phyloP scores from a whole-genome alignment of 2,888 invertebrate species.

The Parthenolecanium corni region DNA sequence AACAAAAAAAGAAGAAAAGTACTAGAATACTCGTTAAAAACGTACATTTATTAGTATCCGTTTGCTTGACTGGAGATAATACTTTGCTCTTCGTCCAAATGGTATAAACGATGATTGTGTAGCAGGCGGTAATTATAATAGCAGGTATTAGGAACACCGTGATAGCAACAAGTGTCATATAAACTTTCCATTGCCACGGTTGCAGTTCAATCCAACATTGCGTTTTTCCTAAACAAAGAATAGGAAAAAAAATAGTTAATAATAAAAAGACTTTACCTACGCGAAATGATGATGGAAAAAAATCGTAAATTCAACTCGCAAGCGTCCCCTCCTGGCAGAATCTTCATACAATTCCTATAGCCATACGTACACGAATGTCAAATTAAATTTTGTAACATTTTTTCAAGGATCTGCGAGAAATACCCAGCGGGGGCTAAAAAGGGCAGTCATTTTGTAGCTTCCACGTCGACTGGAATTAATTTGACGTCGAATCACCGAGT shows the following conservation, averaged over 20 bases:
- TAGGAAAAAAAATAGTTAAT: not conserved
- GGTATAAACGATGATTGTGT: slow-evolving; percentile 44
- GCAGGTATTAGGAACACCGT: slow-evolving; percentile 45
- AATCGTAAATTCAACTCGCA: not conserved
- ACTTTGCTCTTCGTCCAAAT: slow-evolving; percentile 48
- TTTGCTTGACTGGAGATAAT: slow-evolving; percentile 28
- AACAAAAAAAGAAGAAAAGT: too few relatives aligned
- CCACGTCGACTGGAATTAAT: too few relatives aligned
- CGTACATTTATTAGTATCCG: slow-evolving; percentile 22
- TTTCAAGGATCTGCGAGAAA: too few relatives aligned
- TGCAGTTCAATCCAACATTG: slow-evolving; percentile 43
- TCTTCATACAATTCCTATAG: too few relatives aligned
- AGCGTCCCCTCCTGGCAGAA: too few relatives aligned
- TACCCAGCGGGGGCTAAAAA: too few relatives aligned
- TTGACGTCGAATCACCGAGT: too few relatives aligned
- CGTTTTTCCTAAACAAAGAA: slow-evolving; percentile 30
- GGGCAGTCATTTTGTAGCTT: too few relatives aligned
- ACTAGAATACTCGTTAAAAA: too few relatives aligned
- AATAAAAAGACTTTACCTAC: not conserved
- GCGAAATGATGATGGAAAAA: not conserved
- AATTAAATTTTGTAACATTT: too few relatives aligned
- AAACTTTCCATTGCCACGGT: slow-evolving; percentile 42
- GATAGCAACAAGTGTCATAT: slow-evolving; percentile 42
- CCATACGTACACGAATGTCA: too few relatives aligned
- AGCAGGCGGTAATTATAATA: slow-evolving; percentile 44